Base-by-base conservation (phyloP, 1,140 invertebrate genomes). In the Heliconius nattereri region DNA sequence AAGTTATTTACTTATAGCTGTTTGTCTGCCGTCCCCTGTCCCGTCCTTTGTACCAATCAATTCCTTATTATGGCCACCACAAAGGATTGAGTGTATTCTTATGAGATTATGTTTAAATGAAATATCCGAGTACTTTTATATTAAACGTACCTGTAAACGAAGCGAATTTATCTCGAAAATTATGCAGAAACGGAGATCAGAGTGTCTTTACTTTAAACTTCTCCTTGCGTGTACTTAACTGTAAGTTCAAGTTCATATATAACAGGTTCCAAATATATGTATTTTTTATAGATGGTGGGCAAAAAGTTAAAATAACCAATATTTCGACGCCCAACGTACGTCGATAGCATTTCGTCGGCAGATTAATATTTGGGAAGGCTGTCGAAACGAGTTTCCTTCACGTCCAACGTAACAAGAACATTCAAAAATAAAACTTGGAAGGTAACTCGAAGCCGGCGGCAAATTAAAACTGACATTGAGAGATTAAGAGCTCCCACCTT, bases 391-490 rank as follows among this genome's bases (percentile, higher is more conserved):
- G 85, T 90, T 91, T 92, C 90, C 88, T 91, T 87, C 81, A 83
- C 85, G 81, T 85, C 79, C 83, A 84, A 88, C 85, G 85, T 83
- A 80, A 84, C 85, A 85, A 23, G 84, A 79, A 81, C 78, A 79
- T 86, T 88, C 88, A 84, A 90, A 92, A 91, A 93, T 92, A 92
- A 92, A 92, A 93, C 90, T 88, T 85, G 82, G 86, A 87, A 91
- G 86, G 92, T 92, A 94, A 94, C 90, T 87, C 87, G 92, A 94
- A 87, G 86, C 91, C 84, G 82, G 87, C 83, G 83, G 86, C 86
- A 94, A 94, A 94, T 94, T 94, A 92, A 92, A 87, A 89, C 90
- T 90, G 92, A 94, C 92, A 91, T 90, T 92, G 92, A 94, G 90
- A 92, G 91, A 94, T 94, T 94, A 94, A 90, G 87, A 89, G 89